Conservation (phyloP, 2,888 invertebrate species). For the Meiosimyza decipiens region DNA sequence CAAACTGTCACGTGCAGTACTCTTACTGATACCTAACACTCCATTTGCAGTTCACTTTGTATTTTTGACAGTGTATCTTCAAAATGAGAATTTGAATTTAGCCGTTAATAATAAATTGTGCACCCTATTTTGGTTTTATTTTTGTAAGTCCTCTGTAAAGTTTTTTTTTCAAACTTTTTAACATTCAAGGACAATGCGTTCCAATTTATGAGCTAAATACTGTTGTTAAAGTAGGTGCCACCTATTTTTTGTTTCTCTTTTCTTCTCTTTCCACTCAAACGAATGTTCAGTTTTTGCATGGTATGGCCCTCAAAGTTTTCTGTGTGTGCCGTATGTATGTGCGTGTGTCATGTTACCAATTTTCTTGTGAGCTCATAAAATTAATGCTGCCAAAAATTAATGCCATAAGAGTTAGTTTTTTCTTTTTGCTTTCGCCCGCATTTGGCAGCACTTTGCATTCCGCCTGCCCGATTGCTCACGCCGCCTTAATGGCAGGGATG, state of each 20-base stretch:
- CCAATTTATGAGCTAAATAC: constrained; percentile 1
- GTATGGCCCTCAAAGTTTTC: background rate
- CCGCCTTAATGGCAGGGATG: constrained; percentile 3
- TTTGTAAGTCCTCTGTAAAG: background rate
- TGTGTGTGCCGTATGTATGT: constrained; percentile 9
- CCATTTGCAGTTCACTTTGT: no score
- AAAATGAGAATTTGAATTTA: no score
- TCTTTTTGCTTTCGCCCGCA: background rate
- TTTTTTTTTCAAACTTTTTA: background rate
- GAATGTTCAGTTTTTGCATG: no score
- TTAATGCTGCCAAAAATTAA: constrained; percentile 12
- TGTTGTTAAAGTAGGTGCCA: background rate
- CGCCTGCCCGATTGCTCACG: background rate
- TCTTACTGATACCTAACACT: no score
- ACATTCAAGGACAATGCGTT: constrained; percentile 21
- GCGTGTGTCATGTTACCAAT: constrained; percentile 19
- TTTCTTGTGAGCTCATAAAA: background rate
- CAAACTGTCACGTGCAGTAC: no score
- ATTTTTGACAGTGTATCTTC: no score
- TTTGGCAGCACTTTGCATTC: background rate
- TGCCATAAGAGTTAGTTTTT: constrained; percentile 13
- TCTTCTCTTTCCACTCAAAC: no score
- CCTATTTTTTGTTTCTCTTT: background rate
- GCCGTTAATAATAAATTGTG: no score
- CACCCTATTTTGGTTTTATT: no score